phyloP scores from a whole-genome alignment of 2,797 vertebrate genomes.

The Pseudochirops corinnae region DNA sequence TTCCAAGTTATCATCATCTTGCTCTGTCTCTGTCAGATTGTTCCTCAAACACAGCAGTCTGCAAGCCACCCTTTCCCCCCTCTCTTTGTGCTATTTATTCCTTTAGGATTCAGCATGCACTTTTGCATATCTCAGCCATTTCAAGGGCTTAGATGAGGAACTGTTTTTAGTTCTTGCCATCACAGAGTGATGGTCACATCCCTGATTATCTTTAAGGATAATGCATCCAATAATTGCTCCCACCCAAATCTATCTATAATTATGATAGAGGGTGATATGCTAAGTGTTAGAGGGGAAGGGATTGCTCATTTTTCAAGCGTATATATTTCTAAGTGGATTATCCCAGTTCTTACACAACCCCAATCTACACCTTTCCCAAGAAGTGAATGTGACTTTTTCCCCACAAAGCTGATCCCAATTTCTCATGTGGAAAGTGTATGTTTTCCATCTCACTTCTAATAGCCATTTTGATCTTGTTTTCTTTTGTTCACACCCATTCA shows the following conservation, averaged over 20 bases:
- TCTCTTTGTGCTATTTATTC: conserved; percentile 82
- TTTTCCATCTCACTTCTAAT: conserved; percentile 34
- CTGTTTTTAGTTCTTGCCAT: conserved; percentile 80
- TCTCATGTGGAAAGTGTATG: conserved; percentile 25
- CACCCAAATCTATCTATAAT: conserved; percentile 77
- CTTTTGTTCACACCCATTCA: conserved; percentile 55
- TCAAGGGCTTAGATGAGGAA: conserved; percentile 81
- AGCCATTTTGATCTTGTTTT: conserved; percentile 26
- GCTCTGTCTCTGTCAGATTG: conserved; percentile 86
- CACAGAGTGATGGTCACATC: conserved; percentile 79
- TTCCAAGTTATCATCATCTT: conserved; percentile 87
- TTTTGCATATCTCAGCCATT: conserved; percentile 85
- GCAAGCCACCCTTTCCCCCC: conserved; percentile 72
- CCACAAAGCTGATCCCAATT: conserved; percentile 54
- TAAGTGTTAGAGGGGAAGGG: conserved; percentile 77
- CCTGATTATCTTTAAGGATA: conserved; percentile 84
- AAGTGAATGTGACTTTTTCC: conserved; percentile 66
- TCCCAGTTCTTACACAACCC: conserved; percentile 72
- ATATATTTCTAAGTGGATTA: conserved; percentile 72
- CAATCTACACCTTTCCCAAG: conserved; percentile 75
- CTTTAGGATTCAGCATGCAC: conserved; percentile 80
- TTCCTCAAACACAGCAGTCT: conserved; percentile 86
- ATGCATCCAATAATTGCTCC: conserved; percentile 80
- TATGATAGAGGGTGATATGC: conserved; percentile 61
- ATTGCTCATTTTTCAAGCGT: conserved; percentile 80